Base-by-base conservation (phyloP, 2,888 invertebrate genomes). In the Monopis laevigella region DNA sequence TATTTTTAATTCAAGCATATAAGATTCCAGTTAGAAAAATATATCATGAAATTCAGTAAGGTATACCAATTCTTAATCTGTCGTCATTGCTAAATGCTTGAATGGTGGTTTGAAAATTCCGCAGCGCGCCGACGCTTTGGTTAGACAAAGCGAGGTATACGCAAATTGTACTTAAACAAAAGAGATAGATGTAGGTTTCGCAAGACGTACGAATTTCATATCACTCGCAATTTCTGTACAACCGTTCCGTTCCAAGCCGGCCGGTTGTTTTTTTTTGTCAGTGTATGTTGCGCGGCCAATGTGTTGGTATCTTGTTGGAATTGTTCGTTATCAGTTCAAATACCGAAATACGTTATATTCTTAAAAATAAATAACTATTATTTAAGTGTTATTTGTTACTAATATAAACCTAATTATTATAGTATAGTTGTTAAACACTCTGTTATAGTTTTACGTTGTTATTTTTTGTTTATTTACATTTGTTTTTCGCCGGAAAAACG, bases 401-500 rank as follows among this genome's bases (percentile, higher is more conserved):
- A 11, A 3, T 27, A 27, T 27, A 27, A 27, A 27, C 3, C 11
- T 27, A 6, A 6, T 27, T 3, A 27, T n/a, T 27, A 3, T 6
- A n/a, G 6, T 10, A 14, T 29, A 29, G n/a, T n/a, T n/a, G n/a
- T n/a, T n/a, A 8, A 29, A 29, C 29, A 13, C 3, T 29, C 14
- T 4, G 5, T 29, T 29, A 8, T 24, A 24, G 6, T 46, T 45
- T 43, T 28, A 27, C 52, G 58, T 54, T 47, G 42, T 56, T 61
- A 49, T 39, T 50, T 54, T 56, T 55, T 53, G 54, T 58, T 64
- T 2, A 8, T 60, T 61, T 45, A 40, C 51, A 49, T 45, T 45
- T 55, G 61, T 53, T 59, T 71, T 72, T 67, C 50, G 54, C 68
- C 71, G 69, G 70, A 58, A 66, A 74, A 73, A 71, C 58, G 65